Conservation (phyloP, 2,113 vertebrate species). For the Cyanistes caeruleus region DNA sequence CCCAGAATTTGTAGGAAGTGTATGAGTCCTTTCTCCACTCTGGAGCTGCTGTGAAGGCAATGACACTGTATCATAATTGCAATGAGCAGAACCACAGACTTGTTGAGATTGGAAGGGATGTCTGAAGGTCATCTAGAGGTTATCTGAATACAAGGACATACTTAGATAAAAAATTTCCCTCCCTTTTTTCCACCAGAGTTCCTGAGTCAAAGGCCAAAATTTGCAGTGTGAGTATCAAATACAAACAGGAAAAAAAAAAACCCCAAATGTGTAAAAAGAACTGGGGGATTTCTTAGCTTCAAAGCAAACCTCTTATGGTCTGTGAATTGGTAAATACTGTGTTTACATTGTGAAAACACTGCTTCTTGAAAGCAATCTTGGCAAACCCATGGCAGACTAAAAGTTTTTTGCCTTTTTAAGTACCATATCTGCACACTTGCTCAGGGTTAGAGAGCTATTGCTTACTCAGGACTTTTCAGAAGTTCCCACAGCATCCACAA, state of each 20-base stretch:
- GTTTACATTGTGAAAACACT: neutral
- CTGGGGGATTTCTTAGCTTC: neutral
- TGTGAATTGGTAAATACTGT: neutral
- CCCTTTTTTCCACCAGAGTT: neutral
- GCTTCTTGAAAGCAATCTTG: neutral
- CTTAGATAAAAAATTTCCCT: neutral
- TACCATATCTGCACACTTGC: neutral
- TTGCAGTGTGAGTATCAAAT: neutral
- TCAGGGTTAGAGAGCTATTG: neutral
- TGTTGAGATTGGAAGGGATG: neutral
- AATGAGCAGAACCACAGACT: neutral
- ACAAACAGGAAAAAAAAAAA: neutral
- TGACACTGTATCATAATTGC: neutral
- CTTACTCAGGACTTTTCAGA: neutral
- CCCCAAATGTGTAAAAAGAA: neutral
- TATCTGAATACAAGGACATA: neutral
- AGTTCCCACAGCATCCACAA: neutral
- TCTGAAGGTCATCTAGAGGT: neutral
- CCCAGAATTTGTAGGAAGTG: neutral
- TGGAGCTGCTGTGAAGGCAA: neutral
- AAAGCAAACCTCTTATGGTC: neutral
- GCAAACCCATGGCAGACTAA: neutral
- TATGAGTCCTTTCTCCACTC: neutral
- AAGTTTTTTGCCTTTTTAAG: neutral
- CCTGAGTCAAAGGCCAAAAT: neutral